Evolutionary conservation across 2,797 vertebrate genomes (phyloP).

Genomic region (Xiphophorus birchmanni): DNA sequence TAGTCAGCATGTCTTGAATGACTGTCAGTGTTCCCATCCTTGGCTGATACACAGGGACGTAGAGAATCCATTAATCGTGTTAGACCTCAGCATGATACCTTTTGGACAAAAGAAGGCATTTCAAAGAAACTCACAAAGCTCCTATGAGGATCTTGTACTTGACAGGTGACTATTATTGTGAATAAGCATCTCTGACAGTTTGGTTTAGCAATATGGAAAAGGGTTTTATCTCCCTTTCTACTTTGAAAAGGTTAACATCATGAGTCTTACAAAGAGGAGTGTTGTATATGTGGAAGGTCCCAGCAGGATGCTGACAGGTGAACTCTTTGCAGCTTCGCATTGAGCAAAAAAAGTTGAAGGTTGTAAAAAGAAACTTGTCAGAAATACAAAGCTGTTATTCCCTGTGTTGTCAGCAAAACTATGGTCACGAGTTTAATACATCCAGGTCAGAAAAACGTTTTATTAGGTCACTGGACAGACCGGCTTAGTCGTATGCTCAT

Average conservation of each 20-base stretch:
- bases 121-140: neutral
- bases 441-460: neutral
- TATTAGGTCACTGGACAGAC: neutral
- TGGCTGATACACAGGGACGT: neutral
- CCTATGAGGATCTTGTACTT: neutral
- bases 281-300: neutral
- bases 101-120: neutral
- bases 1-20: constrained; percentile 2
- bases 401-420: neutral
- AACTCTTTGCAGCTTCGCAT: neutral
- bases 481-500: neutral
- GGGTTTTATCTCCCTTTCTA: neutral
- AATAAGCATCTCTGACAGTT: neutral
- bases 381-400: neutral
- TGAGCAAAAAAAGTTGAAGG: neutral
- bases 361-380: neutral
- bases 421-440: neutral
- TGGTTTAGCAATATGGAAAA: neutral
- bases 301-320: neutral
- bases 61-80: neutral
- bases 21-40: neutral
- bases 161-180: neutral
- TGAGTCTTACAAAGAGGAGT: neutral
- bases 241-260: neutral
- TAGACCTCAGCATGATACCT: neutral